Evolutionary conservation across 1,140 invertebrate genomes (phyloP).

Genomic region (Schlechtendalia chinensis): DNA sequence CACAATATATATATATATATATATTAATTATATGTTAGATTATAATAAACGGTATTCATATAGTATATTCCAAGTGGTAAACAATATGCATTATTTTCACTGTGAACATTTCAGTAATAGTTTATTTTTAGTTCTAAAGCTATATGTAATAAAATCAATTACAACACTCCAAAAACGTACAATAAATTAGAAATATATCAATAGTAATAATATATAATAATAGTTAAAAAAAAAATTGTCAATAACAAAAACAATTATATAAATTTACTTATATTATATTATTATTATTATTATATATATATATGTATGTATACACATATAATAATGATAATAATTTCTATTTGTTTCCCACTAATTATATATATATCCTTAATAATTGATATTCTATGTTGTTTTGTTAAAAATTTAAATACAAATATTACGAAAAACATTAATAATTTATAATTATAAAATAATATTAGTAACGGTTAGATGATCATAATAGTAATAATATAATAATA

Average conservation of each 20-base stretch:
- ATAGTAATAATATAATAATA: conserved; percentile 13
- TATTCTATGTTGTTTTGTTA: conserved; percentile 13
- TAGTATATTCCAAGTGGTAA: conserved; percentile 3
- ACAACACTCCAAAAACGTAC: conserved; percentile 39
- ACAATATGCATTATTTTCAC: neutral
- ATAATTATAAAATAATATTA: conserved; percentile 30
- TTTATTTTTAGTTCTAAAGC: neutral
- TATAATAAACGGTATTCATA: conserved; percentile 7
- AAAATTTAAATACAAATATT: conserved; percentile 40
- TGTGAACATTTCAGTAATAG: neutral
- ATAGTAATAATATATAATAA: conserved; percentile 32
- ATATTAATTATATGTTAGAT: conserved; percentile 31
- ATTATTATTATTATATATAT: conserved; percentile 13
- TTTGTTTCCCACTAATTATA: conserved; percentile 5
- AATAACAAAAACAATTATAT: conserved; percentile 38
- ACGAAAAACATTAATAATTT: conserved; percentile 37
- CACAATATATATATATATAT: too few relatives aligned
- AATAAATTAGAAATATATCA: conserved; percentile 40
- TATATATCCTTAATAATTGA: conserved; percentile 1
- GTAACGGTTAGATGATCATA: conserved; percentile 21
- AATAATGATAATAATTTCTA: conserved; percentile 30
- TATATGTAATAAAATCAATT: conserved; percentile 43
- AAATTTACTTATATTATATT: neutral
- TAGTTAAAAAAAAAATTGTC: conserved; percentile 26
- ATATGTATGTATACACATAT: neutral